Evolutionary conservation across 2,113 vertebrate genomes (phyloP), one percentile per base, ranked within the genome.

Genomic region (Oophaga pumilio): DNA sequence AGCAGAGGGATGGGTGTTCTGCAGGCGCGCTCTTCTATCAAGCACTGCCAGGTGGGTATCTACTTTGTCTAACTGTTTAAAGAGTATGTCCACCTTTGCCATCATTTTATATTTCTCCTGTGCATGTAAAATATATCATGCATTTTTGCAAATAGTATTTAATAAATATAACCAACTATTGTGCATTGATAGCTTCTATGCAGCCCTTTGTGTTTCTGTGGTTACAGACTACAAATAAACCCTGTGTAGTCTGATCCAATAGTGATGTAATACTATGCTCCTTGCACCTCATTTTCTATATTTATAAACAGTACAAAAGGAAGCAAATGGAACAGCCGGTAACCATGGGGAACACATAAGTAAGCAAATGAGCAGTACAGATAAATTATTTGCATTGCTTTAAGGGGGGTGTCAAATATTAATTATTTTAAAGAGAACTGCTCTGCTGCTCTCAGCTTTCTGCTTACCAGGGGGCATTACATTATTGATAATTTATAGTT

Each of bases 1-100:
- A 0, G 89, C 0, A 85, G 87, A 15, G 85, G 91, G 0, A 91
- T 93, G 60, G 90, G 94, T 73, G 92, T 94, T 90, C 90, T 91
- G 0, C 94, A 92, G 13, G 71, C 87, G 15, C 71, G 80, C 18
- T 68, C 50, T 73, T 84, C 87, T 11, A 64, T 86, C 85, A 86
- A 78, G 59, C 87, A 82, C 60, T 88, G 87, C 60, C 87, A 88
- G 71, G 87, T 88, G n/a, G 74, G 87, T 82, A 24, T 18, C 3
- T 7, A 10, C 18, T 28, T 12, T 28, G 68, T 15, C 28, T 33
- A 24, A 0, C 3, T 10, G 2, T 66, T n/a, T 9, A 62, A 8
- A 62, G 18, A 22, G 4, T 22, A 62, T 66, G 18, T 22, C 7
- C 8, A 62, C 3, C 17, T 4, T 62, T 20, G 1, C 64, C n/a